These are phyloP conservation scores for Drosophila cardini DNA, from an alignment of 1,140 invertebrate species.

Conservation along the genomic window DNA sequence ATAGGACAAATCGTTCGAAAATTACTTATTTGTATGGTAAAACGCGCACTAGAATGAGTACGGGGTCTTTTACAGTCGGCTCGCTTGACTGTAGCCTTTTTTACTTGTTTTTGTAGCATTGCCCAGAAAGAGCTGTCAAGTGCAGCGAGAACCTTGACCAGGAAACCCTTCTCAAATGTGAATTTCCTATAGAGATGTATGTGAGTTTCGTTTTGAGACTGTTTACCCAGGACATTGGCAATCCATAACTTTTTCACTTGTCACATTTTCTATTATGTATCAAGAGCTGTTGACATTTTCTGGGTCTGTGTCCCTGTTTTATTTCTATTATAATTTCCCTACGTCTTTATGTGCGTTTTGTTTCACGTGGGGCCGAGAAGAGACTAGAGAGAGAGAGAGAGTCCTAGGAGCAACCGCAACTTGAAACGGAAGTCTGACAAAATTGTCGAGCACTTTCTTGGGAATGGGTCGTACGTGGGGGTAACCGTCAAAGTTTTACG, in stretches of 20 bases:
- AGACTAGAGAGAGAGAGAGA: no score
- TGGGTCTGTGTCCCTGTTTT: slow-evolving; percentile 48
- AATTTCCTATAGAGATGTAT: slow-evolving; percentile 10
- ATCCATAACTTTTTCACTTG: slow-evolving; percentile 72
- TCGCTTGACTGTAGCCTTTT: no score
- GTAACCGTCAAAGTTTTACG: slow-evolving; percentile 57
- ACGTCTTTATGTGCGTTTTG: slow-evolving; percentile 29
- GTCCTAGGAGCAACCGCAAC: slow-evolving; percentile 19
- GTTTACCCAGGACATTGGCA: slow-evolving; percentile 59
- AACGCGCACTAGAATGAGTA: no score
- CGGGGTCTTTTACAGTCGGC: no score
- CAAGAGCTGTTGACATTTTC: slow-evolving; percentile 62
- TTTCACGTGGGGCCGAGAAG: neutral
- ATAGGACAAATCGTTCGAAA: no score
- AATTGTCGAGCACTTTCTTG: slow-evolving; percentile 35
- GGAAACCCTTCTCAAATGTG: slow-evolving; percentile 70
- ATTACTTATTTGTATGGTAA: no score
- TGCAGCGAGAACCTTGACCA: slow-evolving; percentile 38
- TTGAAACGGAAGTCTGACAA: slow-evolving; percentile 38
- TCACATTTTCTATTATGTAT: slow-evolving; percentile 69
- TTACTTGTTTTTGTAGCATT: slow-evolving; percentile 1
- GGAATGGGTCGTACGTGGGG: no score
- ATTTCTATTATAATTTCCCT: slow-evolving; percentile 37
- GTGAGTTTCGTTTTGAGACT: slow-evolving; percentile 39
- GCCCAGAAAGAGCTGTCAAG: slow-evolving; percentile 56